A percentile compares a stretch with the other conserved stretches of the same genome.
Conservation (phyloP, 2,888 invertebrate species). For the Cerastis rubricosa region DNA sequence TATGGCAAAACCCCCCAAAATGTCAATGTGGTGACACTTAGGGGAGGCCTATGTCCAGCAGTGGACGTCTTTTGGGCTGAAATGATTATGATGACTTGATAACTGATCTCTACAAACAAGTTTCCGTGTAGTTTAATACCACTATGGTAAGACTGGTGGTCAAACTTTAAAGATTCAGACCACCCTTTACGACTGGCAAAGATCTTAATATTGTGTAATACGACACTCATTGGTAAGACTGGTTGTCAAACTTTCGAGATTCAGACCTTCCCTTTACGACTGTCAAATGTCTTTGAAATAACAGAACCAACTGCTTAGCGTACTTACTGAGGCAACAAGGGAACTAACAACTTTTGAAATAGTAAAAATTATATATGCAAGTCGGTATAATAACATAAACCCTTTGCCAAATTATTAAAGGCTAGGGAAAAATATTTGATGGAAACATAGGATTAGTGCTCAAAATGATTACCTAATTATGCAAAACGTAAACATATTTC, state of each 20-base stretch:
- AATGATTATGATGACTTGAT: no score
- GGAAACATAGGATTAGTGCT: conserved; percentile 17
- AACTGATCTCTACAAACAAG: not conserved
- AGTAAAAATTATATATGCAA: not conserved
- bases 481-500: conserved; percentile 32
- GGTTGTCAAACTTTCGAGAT: not conserved
- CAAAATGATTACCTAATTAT: conserved; percentile 35
- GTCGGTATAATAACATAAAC: not conserved
- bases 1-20: no score
- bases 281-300: not conserved
- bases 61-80: no score
- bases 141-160: not conserved
- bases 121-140: not conserved
- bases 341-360: not conserved
- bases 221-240: not conserved
- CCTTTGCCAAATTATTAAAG: not conserved
- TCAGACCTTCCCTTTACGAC: not conserved
- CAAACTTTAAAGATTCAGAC: not conserved
- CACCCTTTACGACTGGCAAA: not conserved
- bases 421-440: not conserved
- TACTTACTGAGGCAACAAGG: not conserved
- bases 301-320: not conserved
- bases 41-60: no score
- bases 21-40: no score
- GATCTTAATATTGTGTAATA: no score